These are phyloP conservation scores for Luperina nickerlii DNA, from an alignment of 2,888 invertebrate genomes.

Conservation along the genomic window DNA sequence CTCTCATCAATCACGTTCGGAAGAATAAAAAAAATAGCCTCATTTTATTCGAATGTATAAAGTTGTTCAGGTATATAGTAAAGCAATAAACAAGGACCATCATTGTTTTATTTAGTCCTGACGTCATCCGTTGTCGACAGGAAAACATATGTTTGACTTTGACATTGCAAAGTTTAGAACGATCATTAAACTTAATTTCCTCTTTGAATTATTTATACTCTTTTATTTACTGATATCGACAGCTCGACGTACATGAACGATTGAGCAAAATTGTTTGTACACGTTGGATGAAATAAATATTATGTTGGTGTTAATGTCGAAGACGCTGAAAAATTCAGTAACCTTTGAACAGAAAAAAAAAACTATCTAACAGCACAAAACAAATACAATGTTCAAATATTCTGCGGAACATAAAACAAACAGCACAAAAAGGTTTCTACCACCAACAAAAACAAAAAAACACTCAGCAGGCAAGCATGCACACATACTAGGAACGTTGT, in stretches of 20 bases:
- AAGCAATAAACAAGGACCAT: slow-evolving; percentile 63
- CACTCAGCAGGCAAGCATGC: slow-evolving; percentile 88
- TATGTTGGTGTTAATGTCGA: slow-evolving; percentile 46
- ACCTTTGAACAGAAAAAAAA: slow-evolving; percentile 60
- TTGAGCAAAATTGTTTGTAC: slow-evolving; percentile 36
- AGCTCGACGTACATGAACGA: slow-evolving; percentile 62
- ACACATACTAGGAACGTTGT: slow-evolving; percentile 84
- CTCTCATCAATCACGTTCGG: slow-evolving; percentile 35
- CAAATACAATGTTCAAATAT: slow-evolving; percentile 49
- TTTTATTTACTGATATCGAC: slow-evolving; percentile 68
- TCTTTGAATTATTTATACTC: slow-evolving; percentile 72
- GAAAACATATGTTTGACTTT: slow-evolving; percentile 70
- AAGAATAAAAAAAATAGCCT: slow-evolving; percentile 39
- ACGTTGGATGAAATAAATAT: slow-evolving; percentile 34
- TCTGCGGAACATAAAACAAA: slow-evolving; percentile 62
- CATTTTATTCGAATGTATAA: slow-evolving; percentile 28
- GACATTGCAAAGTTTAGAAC: slow-evolving; percentile 75
- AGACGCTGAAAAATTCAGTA: slow-evolving; percentile 43
- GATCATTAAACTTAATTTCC: slow-evolving; percentile 75
- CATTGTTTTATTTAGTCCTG: slow-evolving; percentile 69
- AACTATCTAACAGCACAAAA: slow-evolving; percentile 49
- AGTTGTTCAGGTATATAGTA: slow-evolving; percentile 51
- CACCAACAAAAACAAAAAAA: slow-evolving; percentile 74
- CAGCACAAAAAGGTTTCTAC: slow-evolving; percentile 64
- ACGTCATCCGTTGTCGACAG: slow-evolving; percentile 68